Conservation (phyloP, 2,888 invertebrate species). For the Acleris cristana region DNA sequence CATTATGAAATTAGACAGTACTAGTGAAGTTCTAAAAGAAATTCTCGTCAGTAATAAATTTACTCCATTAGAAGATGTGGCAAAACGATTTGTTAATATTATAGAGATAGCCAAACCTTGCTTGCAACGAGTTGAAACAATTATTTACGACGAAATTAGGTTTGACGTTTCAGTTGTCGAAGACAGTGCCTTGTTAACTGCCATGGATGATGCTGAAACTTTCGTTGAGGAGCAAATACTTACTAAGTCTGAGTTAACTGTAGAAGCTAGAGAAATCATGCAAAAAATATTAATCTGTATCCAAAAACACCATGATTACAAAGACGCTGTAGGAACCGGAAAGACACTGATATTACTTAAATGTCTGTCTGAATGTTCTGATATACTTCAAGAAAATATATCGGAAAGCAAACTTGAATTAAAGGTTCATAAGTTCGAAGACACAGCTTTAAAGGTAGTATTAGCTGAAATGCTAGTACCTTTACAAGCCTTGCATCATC, state of each 20-base stretch:
- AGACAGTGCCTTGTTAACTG: slow-evolving; percentile 45
- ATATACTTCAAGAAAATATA: slow-evolving; percentile 54
- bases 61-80: slow-evolving; percentile 43
- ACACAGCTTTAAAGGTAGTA: slow-evolving; percentile 52
- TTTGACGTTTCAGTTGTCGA: slow-evolving; percentile 42
- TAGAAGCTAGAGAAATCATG: slow-evolving; percentile 45
- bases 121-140: slow-evolving; percentile 46
- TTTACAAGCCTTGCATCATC: slow-evolving; percentile 61
- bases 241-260: slow-evolving; percentile 38
- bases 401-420: slow-evolving; percentile 42
- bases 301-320: slow-evolving; percentile 61
- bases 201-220: slow-evolving; percentile 51
- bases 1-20: slow-evolving; percentile 49
- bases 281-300: slow-evolving; percentile 54
- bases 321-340: slow-evolving; percentile 59
- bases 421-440: slow-evolving; percentile 50
- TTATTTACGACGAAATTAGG: slow-evolving; percentile 54
- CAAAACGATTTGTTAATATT: slow-evolving; percentile 44
- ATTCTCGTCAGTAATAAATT: slow-evolving; percentile 42
- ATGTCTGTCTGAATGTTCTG: slow-evolving; percentile 67
- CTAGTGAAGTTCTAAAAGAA: slow-evolving; percentile 43
- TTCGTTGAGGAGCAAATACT: slow-evolving; percentile 47
- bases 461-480: slow-evolving; percentile 65
- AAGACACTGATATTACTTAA: slow-evolving; percentile 65
- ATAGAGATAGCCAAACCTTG: slow-evolving; percentile 49